Base-by-base conservation (phyloP, 2,113 vertebrate species). In the Aspiorhynchus laticeps region DNA sequence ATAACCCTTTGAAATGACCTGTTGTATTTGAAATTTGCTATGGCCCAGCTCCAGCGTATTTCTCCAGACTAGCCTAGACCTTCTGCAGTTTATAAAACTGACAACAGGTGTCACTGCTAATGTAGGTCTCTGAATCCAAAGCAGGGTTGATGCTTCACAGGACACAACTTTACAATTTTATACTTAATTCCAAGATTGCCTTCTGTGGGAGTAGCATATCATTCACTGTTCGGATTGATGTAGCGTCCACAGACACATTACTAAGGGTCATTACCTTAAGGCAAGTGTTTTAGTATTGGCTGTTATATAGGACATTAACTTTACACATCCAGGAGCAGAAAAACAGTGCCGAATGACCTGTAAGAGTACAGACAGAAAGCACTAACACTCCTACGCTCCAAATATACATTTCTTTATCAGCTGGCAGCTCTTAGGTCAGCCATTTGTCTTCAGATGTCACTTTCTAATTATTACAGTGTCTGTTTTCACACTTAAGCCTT, bases 81-180 rank as follows among this genome's bases (percentile, higher is more conserved):
- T 82, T 15, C 63, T 83, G 80, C 80, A 83, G 63, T 83, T 83
- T 83, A 83, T 31, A 69, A 33, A 67, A 48, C 26, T 1, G 17
- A 48, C 80, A 83, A 69, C 80, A 83, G 80, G 63, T 83, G 80
- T 83, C 80, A 83, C 41, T 69, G 63, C 43, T 83, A 24, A 83
- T 33, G 26, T 82, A 41, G 38, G 4, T 41, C 15, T 48, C 41
- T 69, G 17, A 83, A 69, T 4, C 80, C 2, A 48, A 43, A 67
- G 24, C 26, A 28, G 38, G 38, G 38, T 2, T 48, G 36, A 67
- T 17, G 4, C 63, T 69, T 48, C 41, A 21, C 26, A 48, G 9
- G 9, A 28, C 38, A 28, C 46, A 26, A 4, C 2, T 26, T 41
- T 19, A 12, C 1, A 80, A 8, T 15, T n/a, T 4, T 24, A 38